Base-by-base conservation (phyloP, 2,797 vertebrate genomes). In the Manis pentadactyla region DNA sequence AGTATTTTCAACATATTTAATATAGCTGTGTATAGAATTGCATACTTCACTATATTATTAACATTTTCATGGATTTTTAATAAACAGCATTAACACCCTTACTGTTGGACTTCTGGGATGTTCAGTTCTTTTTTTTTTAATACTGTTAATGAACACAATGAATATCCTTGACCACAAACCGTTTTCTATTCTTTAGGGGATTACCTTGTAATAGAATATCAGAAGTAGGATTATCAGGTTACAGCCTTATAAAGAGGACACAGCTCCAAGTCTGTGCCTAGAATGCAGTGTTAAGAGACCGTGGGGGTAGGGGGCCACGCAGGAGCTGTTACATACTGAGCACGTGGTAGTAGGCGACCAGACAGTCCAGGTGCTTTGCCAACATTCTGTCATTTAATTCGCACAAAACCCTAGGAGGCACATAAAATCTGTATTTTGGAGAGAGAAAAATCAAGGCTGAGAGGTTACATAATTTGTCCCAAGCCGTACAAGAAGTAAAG, bases 131-230 rank as follows among this genome's bases (percentile, higher is more conserved):
- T 59, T 8, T 81, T 75, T 84, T 61, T 37, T 42, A 57, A 21
- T 66, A 37, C 42, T 88, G 34, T 53, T 68, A 85, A 92, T 34
- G 69, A 57, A 85, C 51, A 34, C 71, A 91, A n/a, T 37, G 59
- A 91, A 75, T 19, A 87, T 93, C 57, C 63, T 92, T 93, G 57
- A 93, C 17, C 31, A 74, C 11, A 93, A 91, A 88, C 61, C 81
- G 29, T 79, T 89, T 85, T 87, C 63, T 91, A 15, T 75, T 89
- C 59, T 79, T 61, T 29, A 34, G 46, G 5, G 68, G 31, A 9
- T 51, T 92, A 68, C 27, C 46, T 86, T 64, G n/a, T 61, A 64
- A 92, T 34, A 73, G 68, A 73, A 63, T 78, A 78, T 77, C 29
- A 83, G 37, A 95, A 90, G 29, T 64, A 69, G 18, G 3, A 61